Base-by-base conservation (phyloP, 2,113 vertebrate genomes). In the Actenoides lindsayi region DNA sequence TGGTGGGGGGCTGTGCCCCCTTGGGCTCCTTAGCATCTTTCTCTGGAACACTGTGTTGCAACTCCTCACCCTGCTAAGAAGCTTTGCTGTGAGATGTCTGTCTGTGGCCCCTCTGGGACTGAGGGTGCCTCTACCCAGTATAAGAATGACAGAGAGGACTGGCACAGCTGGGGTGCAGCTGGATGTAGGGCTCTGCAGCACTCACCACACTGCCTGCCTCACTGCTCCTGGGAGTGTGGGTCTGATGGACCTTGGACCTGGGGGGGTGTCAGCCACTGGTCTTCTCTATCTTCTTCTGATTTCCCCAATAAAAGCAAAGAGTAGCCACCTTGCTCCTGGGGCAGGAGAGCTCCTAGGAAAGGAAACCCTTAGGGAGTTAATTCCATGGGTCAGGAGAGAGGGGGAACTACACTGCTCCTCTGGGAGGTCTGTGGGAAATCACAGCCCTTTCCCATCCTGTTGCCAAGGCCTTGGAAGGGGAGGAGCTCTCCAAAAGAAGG, bases 1-100 rank as follows among this genome's bases (percentile, higher is more conserved):
- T 1, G 1, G 2, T 1, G 2, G 2, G 14, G 7, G 15, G 14
- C 51, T 89, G 16, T 1, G 2, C 30, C 37, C 39, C 4, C 3
- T 25, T 44, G 50, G 39, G 10, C 27, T 86, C 44, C 46, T 44
- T 19, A 24, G 8, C 13, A 6, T 63, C 64, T 46, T 54, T 46
- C 42, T 31, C 37, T 84, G 30, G 64, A 65, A 48, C 25, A 13
- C 5, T 1, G 0, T 19, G 21, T 37, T 64, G 74, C 65, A 60
- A 60, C 41, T 83, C 51, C 69, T 70, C 3, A 3, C 16, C 15
- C 37, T 70, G 41, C 20, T 31, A 28, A 59, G 71, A 51, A 74
- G 31, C n/a, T 89, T 41, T 68, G 35, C 44, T 56, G 17, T 17
- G 33, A 83, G 53, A 28, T 51, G 23, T 24, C 46, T 46, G 18